phyloP scores from a whole-genome alignment of 2,888 invertebrate species.

The Drosophila atroscutellata region DNA sequence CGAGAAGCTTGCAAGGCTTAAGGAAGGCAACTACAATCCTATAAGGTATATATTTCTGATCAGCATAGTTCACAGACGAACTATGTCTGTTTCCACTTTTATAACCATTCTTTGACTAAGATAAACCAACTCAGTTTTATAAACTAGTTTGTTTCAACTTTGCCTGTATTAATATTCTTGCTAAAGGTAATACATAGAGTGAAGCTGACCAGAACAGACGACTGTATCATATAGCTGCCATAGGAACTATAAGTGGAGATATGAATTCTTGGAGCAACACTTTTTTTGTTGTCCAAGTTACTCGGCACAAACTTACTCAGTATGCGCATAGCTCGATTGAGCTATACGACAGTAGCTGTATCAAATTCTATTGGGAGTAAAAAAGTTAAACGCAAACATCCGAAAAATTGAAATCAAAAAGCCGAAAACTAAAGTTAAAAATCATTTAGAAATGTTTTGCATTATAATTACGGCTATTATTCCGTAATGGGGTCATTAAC shows the following conservation, averaged over 20 bases:
- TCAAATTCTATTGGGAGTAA: slow-evolving; percentile 5
- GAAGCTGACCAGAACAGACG: too few relatives aligned
- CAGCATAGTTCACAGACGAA: too few relatives aligned
- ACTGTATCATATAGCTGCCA: too few relatives aligned
- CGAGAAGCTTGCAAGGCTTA: too few relatives aligned
- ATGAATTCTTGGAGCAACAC: background rate
- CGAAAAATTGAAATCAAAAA: background rate
- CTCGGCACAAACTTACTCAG: too few relatives aligned
- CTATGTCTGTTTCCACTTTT: too few relatives aligned
- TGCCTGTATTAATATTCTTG: background rate
- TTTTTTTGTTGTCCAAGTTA: background rate
- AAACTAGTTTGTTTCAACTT: background rate
- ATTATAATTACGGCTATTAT: slow-evolving; percentile 74
- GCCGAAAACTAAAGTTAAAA: slow-evolving; percentile 30
- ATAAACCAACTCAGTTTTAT: fast-evolving
- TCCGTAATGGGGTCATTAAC: slow-evolving; percentile 73
- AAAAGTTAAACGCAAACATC: too few relatives aligned
- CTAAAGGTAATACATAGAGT: background rate
- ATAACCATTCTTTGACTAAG: background rate
- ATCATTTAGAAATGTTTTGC: slow-evolving; percentile 70
- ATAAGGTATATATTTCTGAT: background rate
- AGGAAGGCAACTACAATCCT: fast-evolving
- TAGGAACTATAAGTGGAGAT: too few relatives aligned
- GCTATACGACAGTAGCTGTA: too few relatives aligned
- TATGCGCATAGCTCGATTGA: background rate